Evolutionary conservation across 2,888 invertebrate species (phyloP).

Genomic region (Cheilosia scutellata): DNA sequence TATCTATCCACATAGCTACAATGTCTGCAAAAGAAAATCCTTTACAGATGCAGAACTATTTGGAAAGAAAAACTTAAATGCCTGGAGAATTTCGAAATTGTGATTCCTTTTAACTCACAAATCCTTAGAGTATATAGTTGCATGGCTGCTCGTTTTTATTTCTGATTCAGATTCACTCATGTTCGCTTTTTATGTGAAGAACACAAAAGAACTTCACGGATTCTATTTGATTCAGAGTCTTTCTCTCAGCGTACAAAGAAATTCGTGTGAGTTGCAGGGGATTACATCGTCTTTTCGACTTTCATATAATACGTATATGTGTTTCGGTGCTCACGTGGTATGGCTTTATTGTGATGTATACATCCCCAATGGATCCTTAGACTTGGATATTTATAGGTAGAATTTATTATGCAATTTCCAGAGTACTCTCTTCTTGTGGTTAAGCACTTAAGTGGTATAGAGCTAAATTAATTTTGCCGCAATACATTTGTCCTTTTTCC

Average conservation of each 20-base stretch:
- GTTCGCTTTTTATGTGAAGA: neutral
- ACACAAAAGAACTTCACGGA: constrained; percentile 2
- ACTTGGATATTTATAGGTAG: neutral
- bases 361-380: neutral
- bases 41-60: no score
- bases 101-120: neutral
- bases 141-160: neutral
- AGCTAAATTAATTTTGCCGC: constrained; percentile 43
- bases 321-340: neutral
- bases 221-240: neutral
- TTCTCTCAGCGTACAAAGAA: neutral
- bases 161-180: constrained; percentile 9
- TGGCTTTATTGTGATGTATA: constrained; percentile 10
- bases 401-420: constrained; percentile 15
- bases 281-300: neutral
- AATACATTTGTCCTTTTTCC: constrained; percentile 7
- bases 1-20: no score
- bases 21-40: no score
- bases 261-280: neutral
- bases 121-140: neutral
- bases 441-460: constrained; percentile 15
- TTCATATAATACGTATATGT: neutral
- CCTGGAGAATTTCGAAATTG: constrained; percentile 1
- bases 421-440: constrained; percentile 6
- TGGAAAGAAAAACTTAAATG: no score